These are phyloP conservation scores for Dexiosoma caninum DNA, from an alignment of 2,888 invertebrate species.

Conservation along the genomic window DNA sequence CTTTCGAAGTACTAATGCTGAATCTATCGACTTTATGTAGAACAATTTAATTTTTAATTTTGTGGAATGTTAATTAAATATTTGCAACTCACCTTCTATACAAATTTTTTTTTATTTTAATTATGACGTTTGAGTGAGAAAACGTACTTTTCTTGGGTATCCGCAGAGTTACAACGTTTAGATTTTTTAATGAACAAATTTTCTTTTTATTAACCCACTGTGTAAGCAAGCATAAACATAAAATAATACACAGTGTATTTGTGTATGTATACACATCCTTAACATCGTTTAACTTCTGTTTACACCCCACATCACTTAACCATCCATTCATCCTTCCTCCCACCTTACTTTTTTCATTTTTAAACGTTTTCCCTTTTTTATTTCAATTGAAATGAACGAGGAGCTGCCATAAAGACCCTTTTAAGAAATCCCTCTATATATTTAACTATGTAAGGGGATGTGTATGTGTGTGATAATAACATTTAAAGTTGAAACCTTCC, in stretches of 20 bases:
- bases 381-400: conserved; percentile 43
- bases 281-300: conserved; percentile 62
- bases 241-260: conserved; percentile 32
- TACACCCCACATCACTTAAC: conserved; percentile 29
- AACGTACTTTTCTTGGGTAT: no score
- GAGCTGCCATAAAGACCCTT: conserved; percentile 50
- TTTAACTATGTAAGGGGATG: not conserved
- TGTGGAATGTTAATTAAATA: no score
- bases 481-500: conserved; percentile 57
- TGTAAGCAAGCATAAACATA: no score
- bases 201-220: not conserved
- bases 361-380: conserved; percentile 32
- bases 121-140: no score
- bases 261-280: conserved; percentile 3
- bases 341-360: not conserved
- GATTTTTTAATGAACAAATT: no score
- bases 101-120: no score
- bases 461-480: conserved; percentile 41
- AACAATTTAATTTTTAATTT: no score
- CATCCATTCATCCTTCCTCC: not conserved
- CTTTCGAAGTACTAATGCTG: no score
- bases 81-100: no score
- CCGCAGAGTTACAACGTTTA: no score
- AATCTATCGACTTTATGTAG: no score
- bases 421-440: conserved; percentile 8